phyloP scores from a whole-genome alignment of 2,113 vertebrate species.

The Panurus biarmicus region DNA sequence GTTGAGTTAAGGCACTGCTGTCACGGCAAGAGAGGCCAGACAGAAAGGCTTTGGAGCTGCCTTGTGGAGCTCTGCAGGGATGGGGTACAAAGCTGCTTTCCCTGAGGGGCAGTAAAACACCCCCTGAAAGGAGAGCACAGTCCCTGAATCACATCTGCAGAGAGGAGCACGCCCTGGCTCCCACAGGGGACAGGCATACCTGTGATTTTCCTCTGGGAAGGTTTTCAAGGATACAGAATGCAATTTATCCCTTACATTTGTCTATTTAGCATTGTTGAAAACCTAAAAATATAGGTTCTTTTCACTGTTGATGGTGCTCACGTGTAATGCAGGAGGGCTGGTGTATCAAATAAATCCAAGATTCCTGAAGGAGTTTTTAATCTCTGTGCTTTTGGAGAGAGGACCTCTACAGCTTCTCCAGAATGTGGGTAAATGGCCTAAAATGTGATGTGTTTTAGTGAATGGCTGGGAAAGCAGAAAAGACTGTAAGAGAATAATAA shows the following conservation, averaged over 20 bases:
- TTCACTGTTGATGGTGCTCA: neutral
- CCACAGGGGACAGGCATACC: rapidly evolving
- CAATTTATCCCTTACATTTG: neutral
- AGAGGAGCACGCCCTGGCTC: neutral
- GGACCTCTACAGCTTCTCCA: neutral
- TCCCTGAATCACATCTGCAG: neutral
- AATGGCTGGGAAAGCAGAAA: neutral
- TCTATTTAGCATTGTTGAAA: neutral
- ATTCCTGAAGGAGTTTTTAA: neutral
- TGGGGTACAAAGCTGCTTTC: neutral
- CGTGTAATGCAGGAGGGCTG: neutral
- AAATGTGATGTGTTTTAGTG: neutral
- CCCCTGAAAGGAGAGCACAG: neutral
- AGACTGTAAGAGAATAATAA: neutral
- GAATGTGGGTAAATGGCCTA: neutral
- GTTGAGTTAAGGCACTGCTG: neutral
- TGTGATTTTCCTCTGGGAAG: neutral
- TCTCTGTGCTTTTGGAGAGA: neutral
- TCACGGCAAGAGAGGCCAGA: neutral
- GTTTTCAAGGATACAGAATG: neutral
- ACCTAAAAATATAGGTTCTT: neutral
- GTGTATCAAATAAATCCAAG: neutral
- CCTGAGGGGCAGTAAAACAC: neutral
- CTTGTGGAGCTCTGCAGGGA: neutral
- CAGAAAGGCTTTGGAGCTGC: neutral